Evolutionary conservation across 2,888 invertebrate genomes (phyloP).

Genomic region (Macaria liturata): DNA sequence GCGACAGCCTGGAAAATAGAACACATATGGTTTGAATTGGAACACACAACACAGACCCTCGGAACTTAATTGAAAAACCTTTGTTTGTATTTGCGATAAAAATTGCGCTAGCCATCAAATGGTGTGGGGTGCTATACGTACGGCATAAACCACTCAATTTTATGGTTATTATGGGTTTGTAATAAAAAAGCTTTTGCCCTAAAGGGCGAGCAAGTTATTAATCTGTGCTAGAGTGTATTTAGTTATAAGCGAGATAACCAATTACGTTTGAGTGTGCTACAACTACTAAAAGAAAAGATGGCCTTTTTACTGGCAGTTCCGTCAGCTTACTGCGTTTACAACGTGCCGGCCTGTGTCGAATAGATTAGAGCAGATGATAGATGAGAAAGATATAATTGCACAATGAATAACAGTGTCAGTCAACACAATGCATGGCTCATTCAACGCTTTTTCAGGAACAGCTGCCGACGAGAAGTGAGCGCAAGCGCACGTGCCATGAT

Average conservation of each 20-base stretch:
- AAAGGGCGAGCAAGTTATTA: slow-evolving; percentile 24
- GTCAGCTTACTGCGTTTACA: neutral
- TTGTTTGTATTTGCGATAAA: slow-evolving; percentile 41
- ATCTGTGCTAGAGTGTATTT: slow-evolving; percentile 18
- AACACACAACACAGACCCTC: slow-evolving; percentile 49
- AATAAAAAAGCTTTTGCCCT: slow-evolving; percentile 29
- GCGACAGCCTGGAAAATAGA: slow-evolving; percentile 20
- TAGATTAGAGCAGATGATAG: slow-evolving; percentile 57
- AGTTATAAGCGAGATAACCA: slow-evolving; percentile 20
- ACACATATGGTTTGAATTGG: slow-evolving; percentile 55
- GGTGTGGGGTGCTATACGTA: slow-evolving; percentile 25
- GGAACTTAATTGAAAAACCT: slow-evolving; percentile 42
- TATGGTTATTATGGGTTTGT: slow-evolving; percentile 27
- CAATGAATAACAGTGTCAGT: slow-evolving; percentile 54
- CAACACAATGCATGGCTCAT: slow-evolving; percentile 51
- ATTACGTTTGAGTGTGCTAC: slow-evolving; percentile 38
- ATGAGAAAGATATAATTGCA: slow-evolving; percentile 55
- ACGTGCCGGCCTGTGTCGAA: slow-evolving; percentile 27
- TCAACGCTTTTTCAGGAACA: slow-evolving; percentile 58
- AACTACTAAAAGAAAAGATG: slow-evolving; percentile 12
- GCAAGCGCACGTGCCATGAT: slow-evolving; percentile 50
- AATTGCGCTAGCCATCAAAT: slow-evolving; percentile 19
- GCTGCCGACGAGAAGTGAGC: slow-evolving; percentile 45
- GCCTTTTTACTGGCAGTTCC: slow-evolving; percentile 6
- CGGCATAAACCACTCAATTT: slow-evolving; percentile 30